Base-by-base conservation (phyloP, 2,888 invertebrate genomes). In the Cephonodes hylas region DNA sequence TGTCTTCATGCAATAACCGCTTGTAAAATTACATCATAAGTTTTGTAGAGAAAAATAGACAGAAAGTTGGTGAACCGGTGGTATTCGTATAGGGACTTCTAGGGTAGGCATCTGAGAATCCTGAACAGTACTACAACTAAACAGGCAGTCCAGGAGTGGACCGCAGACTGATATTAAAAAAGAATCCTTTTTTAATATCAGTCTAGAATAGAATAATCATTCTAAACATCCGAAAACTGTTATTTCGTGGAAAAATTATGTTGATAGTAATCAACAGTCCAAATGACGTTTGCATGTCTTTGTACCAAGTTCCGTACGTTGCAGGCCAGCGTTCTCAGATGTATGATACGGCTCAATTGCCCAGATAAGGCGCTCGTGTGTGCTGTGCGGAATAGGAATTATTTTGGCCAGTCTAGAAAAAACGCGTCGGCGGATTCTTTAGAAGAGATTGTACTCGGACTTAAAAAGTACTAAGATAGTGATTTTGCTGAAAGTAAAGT, bases 191-290 rank as follows among this genome's bases (percentile, higher is more conserved):
- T n/a, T n/a, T n/a, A n/a, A n/a, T n/a, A n/a, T n/a, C n/a, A n/a
- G n/a, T n/a, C n/a, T n/a, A 38, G 38, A 38, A 38, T 38, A n/a
- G n/a, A n/a, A n/a, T 38, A 34, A 7, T 13, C 34, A 15, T 2
- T 48, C 3, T 8, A 38, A 15, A 3, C 38, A 42, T 23, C n/a
- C n/a, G 25, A 60, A 53, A 23, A 27, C 25, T 18, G 18, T 38
- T 38, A 25, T 48, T 42, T 25, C 38, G 18, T 25, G 38, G 25
- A 46, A 48, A 38, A 60, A 65, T 72, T 68, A 66, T 68, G 18
- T 15, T 18, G 61, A 60, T 59, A 34, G 18, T 20, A n/a, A 53
- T 53, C 48, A 25, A 27, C 18, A n/a, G 38, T n/a, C 10, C 38
- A 38, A 38, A 38, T 38, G 38, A 38, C 38, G 38, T 48, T 23